Evolutionary conservation across 2,888 invertebrate species (phyloP).

Genomic region (Pollenia labialis): DNA sequence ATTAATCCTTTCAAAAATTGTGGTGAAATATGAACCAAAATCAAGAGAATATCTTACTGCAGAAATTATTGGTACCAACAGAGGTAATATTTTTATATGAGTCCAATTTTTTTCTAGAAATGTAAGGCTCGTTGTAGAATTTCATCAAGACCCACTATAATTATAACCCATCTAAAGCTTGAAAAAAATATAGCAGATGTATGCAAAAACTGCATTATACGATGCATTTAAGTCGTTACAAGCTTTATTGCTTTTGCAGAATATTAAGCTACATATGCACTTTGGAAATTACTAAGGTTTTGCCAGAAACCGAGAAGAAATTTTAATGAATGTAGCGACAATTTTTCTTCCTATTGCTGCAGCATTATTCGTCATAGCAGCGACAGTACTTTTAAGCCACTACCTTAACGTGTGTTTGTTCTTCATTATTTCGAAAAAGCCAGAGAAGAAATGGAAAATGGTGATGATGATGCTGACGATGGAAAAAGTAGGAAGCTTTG

Average conservation of each 20-base stretch:
- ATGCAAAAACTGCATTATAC: not conserved
- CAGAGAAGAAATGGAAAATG: slow-evolving; percentile 53
- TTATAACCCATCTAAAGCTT: too few relatives aligned
- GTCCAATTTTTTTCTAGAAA: too few relatives aligned
- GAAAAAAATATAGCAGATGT: too few relatives aligned
- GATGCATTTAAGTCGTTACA: not conserved
- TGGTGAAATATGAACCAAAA: too few relatives aligned
- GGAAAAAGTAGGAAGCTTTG: slow-evolving; percentile 67
- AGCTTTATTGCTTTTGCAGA: not conserved
- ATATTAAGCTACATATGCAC: slow-evolving; percentile 33
- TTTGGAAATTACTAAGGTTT: slow-evolving; percentile 53
- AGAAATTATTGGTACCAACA: too few relatives aligned
- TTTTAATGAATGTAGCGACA: slow-evolving; percentile 49
- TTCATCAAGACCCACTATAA: too few relatives aligned
- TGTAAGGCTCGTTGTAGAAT: too few relatives aligned
- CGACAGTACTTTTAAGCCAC: slow-evolving; percentile 7
- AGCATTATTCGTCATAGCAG: slow-evolving; percentile 56
- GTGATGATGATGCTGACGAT: slow-evolving; percentile 44
- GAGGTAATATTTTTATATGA: too few relatives aligned
- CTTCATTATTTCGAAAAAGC: slow-evolving; percentile 4
- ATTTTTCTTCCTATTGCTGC: slow-evolving; percentile 41
- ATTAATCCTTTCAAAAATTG: too few relatives aligned
- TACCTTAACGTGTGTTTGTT: slow-evolving; percentile 43
- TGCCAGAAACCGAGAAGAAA: slow-evolving; percentile 10
- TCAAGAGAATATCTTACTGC: too few relatives aligned